phyloP scores from a whole-genome alignment of 2,797 vertebrate genomes.

The Falco peregrinus region DNA sequence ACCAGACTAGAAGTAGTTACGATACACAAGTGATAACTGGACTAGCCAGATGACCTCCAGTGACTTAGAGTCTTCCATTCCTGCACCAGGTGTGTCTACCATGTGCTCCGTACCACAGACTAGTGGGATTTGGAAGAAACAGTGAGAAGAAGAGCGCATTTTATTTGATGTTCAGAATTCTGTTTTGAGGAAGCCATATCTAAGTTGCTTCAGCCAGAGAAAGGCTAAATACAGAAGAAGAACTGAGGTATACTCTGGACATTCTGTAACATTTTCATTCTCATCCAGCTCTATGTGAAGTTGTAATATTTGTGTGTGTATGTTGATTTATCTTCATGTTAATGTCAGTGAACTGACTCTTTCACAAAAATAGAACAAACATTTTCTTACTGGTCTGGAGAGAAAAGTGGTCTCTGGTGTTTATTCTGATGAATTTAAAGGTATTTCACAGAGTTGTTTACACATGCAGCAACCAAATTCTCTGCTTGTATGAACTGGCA shows the following conservation, averaged over 20 bases:
- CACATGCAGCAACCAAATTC: neutral
- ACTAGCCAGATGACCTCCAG: neutral
- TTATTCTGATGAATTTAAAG: neutral
- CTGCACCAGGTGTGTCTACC: neutral
- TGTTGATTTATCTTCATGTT: neutral
- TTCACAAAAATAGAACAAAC: neutral
- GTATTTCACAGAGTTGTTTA: neutral
- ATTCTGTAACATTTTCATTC: neutral
- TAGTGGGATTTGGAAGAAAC: neutral
- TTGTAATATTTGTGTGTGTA: neutral
- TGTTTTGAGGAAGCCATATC: neutral
- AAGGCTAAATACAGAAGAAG: neutral
- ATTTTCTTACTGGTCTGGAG: neutral
- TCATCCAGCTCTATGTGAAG: neutral
- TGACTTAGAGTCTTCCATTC: neutral
- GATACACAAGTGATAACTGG: neutral
- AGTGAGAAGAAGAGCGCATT: neutral
- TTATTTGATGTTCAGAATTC: neutral
- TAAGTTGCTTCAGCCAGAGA: neutral
- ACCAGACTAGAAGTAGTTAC: neutral
- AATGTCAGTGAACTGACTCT: neutral
- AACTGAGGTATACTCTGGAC: neutral
- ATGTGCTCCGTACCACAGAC: neutral
- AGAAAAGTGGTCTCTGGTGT: neutral
- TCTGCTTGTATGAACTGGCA: neutral